Base-by-base conservation (phyloP, 1,140 invertebrate species). In the Philaenus spumarius region DNA sequence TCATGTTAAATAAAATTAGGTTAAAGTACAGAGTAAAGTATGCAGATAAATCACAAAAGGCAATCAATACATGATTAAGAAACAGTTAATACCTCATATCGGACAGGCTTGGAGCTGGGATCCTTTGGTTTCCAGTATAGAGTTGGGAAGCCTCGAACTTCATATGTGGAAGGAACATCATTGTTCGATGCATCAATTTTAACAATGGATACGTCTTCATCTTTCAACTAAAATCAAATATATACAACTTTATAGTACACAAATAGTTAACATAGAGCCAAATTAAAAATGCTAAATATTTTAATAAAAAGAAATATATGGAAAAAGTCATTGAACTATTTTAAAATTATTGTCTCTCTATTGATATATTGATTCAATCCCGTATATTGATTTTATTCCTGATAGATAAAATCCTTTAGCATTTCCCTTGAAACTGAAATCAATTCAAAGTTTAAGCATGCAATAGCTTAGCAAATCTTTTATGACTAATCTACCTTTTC, bases 151-250 rank as follows among this genome's bases (percentile, higher is more conserved):
- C 97, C 97, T 64, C 83, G 81, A 14, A 99, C 97, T 67, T 98
- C 90, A 74, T 85, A 99, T 58, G 78, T 72, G n/a, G 84, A 73
- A 59, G 95, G 93, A 61, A 98, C 95, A 79, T 99, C 97, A 75
- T 99, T 99, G 43, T 93, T 93, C 1, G 96, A 98, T 23, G 97
- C 96, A 74, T 99, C 97, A 76, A 99, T 92, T 72, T 99, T 99
- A 0, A 97, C 90, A 71, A 99, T 96, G 48, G 82, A 85, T 14
- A 99, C 83, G 60, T 92, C 82, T 74, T 99, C 96, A 66, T 88
- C 76, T 63, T 83, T 83, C 67, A 98, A 73, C 82, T 89, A 71
- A 65, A 68, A 58, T 45, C 30, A 46, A 65, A 30, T 30, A 30
- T 30, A 30, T 30, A n/a, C n/a, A n/a, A n/a, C n/a, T n/a, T n/a